A percentile compares a stretch with the other conserved stretches of the same genome.
Conservation (phyloP, 2,888 invertebrate species). For the Ornithoptera alexandrae region DNA sequence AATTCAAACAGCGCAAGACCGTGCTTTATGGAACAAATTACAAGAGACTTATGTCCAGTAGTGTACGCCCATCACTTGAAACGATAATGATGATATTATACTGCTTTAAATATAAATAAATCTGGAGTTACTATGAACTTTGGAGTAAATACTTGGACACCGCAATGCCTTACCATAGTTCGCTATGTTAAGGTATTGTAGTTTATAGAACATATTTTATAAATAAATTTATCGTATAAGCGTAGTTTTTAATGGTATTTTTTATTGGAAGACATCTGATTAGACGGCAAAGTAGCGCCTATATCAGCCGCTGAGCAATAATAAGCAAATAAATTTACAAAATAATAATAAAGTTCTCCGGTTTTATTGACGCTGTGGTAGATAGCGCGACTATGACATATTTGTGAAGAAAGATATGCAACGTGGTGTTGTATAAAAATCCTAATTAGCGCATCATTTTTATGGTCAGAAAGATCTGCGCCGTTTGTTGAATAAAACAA, state of each 20-base stretch:
- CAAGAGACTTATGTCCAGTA: too few relatives aligned
- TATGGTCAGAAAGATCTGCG: neutral
- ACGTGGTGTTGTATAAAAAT: neutral
- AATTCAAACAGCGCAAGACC: too few relatives aligned
- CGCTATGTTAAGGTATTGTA: too few relatives aligned
- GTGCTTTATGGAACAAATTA: too few relatives aligned
- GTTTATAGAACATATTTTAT: too few relatives aligned
- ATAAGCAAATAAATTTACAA: neutral
- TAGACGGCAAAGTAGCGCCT: neutral
- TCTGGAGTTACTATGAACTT: neutral
- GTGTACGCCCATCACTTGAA: too few relatives aligned
- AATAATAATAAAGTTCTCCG: neutral
- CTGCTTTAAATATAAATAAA: neutral
- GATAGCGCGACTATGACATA: neutral
- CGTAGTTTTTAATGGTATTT: neutral
- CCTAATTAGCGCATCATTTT: neutral
- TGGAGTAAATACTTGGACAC: too few relatives aligned
- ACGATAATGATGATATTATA: too few relatives aligned
- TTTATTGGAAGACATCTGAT: neutral
- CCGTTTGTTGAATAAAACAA: neutral
- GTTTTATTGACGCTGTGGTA: neutral
- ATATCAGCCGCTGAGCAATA: neutral
- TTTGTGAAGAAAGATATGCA: neutral
- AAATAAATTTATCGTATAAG: too few relatives aligned
- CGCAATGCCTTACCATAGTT: too few relatives aligned